phyloP scores from a whole-genome alignment of 2,113 vertebrate species.

The Aegotheles bennettii region DNA sequence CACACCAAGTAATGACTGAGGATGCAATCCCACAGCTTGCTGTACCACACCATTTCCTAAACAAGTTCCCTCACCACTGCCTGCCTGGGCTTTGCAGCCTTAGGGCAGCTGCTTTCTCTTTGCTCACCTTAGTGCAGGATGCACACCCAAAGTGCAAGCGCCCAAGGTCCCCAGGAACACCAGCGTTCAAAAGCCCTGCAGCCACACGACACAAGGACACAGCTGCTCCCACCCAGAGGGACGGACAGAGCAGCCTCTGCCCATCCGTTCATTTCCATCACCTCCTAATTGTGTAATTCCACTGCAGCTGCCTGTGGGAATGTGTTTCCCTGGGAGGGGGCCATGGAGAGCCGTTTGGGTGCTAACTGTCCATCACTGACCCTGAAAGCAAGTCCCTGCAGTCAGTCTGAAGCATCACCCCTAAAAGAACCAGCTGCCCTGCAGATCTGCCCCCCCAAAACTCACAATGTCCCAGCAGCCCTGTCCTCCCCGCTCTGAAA shows the following conservation, averaged over 20 bases:
- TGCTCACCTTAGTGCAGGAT: background rate
- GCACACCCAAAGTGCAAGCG: accelerated
- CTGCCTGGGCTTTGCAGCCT: background rate
- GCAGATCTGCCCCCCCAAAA: background rate
- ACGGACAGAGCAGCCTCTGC: background rate
- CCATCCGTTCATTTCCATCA: background rate
- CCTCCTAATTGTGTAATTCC: background rate
- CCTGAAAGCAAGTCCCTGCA: background rate
- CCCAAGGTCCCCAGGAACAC: accelerated
- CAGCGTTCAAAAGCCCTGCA: background rate
- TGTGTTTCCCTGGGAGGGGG: background rate
- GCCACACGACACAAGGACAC: background rate
- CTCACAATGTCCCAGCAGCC: background rate
- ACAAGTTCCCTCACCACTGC: accelerated
- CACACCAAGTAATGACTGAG: accelerated
- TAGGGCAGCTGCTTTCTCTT: background rate
- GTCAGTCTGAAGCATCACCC: background rate
- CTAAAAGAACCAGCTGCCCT: background rate
- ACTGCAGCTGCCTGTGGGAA: background rate
- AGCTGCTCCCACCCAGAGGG: background rate
- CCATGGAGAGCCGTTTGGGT: background rate
- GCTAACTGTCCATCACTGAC: background rate
- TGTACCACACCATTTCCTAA: background rate
- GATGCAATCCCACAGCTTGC: background rate
- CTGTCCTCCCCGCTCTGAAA: background rate